Conservation (phyloP, 1,140 invertebrate species). For the Drosophila miranda region DNA sequence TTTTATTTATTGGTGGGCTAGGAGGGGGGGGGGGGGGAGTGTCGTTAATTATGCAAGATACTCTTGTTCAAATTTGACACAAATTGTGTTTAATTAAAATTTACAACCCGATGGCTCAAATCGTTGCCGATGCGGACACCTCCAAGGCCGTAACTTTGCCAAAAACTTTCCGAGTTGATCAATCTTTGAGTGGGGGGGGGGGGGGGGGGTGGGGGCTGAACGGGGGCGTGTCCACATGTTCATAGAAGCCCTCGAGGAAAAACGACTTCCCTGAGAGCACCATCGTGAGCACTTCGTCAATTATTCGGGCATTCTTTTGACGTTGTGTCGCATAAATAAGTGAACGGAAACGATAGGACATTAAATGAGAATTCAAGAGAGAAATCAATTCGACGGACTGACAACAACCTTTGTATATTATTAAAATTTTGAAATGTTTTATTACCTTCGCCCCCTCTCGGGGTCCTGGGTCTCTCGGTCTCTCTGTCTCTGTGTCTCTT, state of each 20-base stretch:
- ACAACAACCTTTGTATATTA: slow-evolving; percentile 45
- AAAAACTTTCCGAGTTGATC: too few relatives aligned
- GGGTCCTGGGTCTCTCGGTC: not conserved
- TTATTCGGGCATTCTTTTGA: slow-evolving; percentile 8
- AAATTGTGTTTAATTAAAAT: slow-evolving; percentile 75
- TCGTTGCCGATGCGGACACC: not conserved
- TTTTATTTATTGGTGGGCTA: slow-evolving; percentile 55
- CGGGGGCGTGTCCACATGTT: too few relatives aligned
- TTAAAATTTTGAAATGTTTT: slow-evolving; percentile 45
- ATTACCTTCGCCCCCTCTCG: not conserved
- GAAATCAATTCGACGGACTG: slow-evolving; percentile 62
- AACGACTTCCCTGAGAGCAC: not conserved
- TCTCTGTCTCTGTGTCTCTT: not conserved
- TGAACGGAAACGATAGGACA: slow-evolving; percentile 34
- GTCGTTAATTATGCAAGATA: slow-evolving; percentile 69
- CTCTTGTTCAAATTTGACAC: slow-evolving; percentile 57
- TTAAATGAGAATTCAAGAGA: slow-evolving; percentile 47
- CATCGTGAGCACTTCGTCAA: not conserved
- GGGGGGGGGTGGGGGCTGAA: too few relatives aligned
- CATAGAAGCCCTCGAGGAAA: not conserved
- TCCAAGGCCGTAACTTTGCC: not conserved
- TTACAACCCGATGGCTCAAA: slow-evolving; percentile 36
- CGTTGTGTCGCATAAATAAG: slow-evolving; percentile 37
- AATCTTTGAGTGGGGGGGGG: too few relatives aligned
- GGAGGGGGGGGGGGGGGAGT: not conserved